A percentile compares a stretch with the other conserved stretches of the same genome.
Conservation (phyloP, 2,113 vertebrate genomes). For the Cynoglossus semilaevis region DNA sequence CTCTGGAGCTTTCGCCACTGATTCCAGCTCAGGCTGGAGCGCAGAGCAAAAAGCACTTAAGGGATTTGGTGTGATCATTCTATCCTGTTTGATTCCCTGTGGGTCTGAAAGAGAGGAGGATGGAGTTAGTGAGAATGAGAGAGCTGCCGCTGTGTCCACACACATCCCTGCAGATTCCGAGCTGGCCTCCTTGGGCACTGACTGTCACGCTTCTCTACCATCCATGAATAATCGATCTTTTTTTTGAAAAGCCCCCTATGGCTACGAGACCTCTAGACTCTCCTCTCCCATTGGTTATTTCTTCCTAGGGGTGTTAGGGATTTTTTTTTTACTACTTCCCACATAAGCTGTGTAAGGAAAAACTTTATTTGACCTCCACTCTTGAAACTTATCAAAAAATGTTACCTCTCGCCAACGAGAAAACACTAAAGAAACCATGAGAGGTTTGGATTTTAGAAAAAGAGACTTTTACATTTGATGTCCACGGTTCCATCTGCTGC, state of each 20-base stretch:
- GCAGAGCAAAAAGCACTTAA: constrained; percentile 59
- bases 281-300: constrained; percentile 55
- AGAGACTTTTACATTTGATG: constrained; percentile 16
- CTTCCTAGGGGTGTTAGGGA: constrained; percentile 55
- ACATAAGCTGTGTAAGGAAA: constrained; percentile 58
- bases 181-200: constrained; percentile 65
- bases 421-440: not conserved
- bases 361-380: constrained; percentile 64
- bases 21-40: constrained; percentile 21
- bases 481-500: constrained; percentile 15
- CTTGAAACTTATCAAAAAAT: constrained; percentile 38
- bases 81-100: constrained; percentile 63
- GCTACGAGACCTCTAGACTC: constrained; percentile 47
- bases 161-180: constrained; percentile 58
- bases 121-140: constrained; percentile 35
- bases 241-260: constrained; percentile 63
- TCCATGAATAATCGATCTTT: constrained; percentile 76
- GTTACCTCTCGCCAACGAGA: not conserved
- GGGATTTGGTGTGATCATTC: constrained; percentile 69
- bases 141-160: constrained; percentile 57
- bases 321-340: constrained; percentile 57
- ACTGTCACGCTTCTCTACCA: constrained; percentile 70
- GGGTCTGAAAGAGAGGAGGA: constrained; percentile 51
- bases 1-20: constrained; percentile 29
- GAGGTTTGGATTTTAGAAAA: not conserved